Evolutionary conservation across 1,140 invertebrate genomes (phyloP).

Genomic region (Diabrotica undecimpunctata): DNA sequence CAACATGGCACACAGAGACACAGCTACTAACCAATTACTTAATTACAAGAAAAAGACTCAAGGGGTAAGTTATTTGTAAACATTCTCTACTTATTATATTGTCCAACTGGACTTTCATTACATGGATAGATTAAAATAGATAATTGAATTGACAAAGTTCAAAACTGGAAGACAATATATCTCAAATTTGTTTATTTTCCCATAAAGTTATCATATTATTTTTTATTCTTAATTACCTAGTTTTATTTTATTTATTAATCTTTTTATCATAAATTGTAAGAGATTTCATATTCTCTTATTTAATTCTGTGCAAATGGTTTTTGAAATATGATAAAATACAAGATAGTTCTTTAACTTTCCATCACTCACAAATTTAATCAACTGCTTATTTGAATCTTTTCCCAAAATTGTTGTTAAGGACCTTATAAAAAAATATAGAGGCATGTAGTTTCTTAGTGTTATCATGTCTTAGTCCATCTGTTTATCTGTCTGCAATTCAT

Average conservation of each 20-base stretch:
- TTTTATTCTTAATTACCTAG: neutral
- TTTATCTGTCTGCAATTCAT: neutral
- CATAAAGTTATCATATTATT: neutral
- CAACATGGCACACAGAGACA: constrained; percentile 45
- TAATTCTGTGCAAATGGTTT: no score
- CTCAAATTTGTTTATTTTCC: neutral
- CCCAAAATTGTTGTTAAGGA: no score
- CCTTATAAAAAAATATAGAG: no score
- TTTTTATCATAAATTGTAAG: neutral
- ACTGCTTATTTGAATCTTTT: no score
- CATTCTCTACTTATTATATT: neutral
- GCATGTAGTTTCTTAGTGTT: no score
- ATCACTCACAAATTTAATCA: no score
- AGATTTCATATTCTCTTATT: no score
- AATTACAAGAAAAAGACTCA: constrained; percentile 46
- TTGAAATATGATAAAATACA: no score
- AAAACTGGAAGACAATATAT: neutral
- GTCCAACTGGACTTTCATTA: neutral
- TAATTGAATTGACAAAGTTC: neutral
- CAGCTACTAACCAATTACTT: constrained; percentile 51
- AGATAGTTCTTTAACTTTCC: no score
- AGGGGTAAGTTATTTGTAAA: constrained; percentile 4
- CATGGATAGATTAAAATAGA: neutral
- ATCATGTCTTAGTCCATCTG: no score
- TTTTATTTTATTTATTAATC: neutral